phyloP scores from a whole-genome alignment of 1,140 invertebrate genomes.

The Bombus superbus region DNA sequence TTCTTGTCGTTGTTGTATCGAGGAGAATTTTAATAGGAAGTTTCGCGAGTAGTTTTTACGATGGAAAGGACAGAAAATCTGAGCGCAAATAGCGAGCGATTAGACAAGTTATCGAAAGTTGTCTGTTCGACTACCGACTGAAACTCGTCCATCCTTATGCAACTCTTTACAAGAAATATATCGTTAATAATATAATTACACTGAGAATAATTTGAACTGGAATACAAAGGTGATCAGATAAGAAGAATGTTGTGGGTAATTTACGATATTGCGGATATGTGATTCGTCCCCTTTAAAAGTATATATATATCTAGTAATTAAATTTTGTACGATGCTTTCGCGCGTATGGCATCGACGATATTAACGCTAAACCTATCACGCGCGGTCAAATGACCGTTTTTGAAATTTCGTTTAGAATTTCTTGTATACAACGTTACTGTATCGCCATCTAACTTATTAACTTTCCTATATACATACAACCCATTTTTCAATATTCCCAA shows the following conservation, averaged over 20 bases:
- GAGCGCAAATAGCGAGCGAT: conserved; percentile 17
- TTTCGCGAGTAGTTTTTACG: background rate
- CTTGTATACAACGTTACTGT: no score
- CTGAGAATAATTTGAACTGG: background rate
- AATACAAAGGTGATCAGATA: background rate
- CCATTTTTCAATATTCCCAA: no score
- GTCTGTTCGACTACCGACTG: background rate
- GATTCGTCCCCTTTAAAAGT: background rate
- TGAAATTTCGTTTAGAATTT: no score
- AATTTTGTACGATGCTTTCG: background rate
- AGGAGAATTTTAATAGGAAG: background rate
- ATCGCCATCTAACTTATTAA: no score
- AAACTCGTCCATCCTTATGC: background rate
- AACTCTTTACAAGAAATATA: background rate
- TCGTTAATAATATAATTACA: background rate
- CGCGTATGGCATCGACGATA: background rate
- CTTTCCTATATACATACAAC: no score
- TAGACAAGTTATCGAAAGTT: conserved; percentile 44
- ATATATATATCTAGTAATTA: background rate
- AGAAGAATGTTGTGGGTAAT: background rate
- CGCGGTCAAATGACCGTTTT: no score
- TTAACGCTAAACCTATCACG: no score
- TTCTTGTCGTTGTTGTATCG: background rate
- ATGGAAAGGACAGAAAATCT: background rate
- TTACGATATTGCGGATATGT: background rate